A percentile compares a stretch with the other conserved stretches of the same genome.
Evolutionary conservation across 1,140 invertebrate genomes (phyloP).

Genomic region (Epicauta chinensis): DNA sequence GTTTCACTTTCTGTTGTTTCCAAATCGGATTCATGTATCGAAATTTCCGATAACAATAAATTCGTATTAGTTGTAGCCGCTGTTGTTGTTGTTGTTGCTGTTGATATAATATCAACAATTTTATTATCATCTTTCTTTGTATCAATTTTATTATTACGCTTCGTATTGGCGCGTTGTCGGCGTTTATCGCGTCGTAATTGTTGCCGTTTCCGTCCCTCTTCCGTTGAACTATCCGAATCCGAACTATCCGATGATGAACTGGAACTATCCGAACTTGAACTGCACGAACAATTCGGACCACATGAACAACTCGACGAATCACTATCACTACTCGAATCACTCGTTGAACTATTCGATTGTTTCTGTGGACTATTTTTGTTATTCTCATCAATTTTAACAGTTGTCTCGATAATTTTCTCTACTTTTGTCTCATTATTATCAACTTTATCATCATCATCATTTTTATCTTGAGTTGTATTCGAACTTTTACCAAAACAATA

Average conservation of each 20-base stretch:
- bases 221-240: constrained; percentile 58
- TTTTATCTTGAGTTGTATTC: background rate
- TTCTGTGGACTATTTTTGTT: constrained; percentile 3
- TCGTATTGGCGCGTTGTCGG: constrained; percentile 40
- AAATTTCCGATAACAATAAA: constrained; percentile 38
- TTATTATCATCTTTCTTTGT: constrained; percentile 8
- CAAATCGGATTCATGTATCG: constrained; percentile 69
- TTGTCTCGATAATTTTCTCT: constrained; percentile 4
- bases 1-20: constrained; percentile 77
- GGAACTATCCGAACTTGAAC: constrained; percentile 51
- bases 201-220: constrained; percentile 46
- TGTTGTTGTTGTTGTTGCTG: constrained; percentile 38
- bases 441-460: background rate
- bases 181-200: constrained; percentile 40
- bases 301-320: constrained; percentile 72
- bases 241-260: constrained; percentile 62
- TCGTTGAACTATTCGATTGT: constrained; percentile 41
- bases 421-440: constrained; percentile 9
- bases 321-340: constrained; percentile 65
- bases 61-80: no score
- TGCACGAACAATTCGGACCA: constrained; percentile 71
- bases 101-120: constrained; percentile 46
- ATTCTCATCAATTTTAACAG: background rate
- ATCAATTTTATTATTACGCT: constrained; percentile 22
- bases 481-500: constrained; percentile 47